phyloP scores from a whole-genome alignment of 2,113 vertebrate species.

The Candoia aspera region DNA sequence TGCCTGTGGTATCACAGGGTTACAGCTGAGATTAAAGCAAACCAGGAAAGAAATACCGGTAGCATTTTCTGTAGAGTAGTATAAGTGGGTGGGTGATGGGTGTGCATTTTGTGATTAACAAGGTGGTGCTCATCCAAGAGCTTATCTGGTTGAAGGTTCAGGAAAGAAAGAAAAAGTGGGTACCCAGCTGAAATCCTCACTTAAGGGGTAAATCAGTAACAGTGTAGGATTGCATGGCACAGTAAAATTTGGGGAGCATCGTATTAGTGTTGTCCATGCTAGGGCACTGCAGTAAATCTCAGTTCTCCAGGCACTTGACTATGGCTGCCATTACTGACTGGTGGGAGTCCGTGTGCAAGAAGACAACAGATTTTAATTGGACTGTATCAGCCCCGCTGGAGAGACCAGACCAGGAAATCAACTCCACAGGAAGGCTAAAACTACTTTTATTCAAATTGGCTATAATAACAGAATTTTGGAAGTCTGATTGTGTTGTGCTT shows the following conservation, averaged over 20 bases:
- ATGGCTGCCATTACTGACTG: neutral
- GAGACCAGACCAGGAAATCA: neutral
- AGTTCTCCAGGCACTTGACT: neutral
- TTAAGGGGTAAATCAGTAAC: neutral
- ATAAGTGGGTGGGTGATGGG: neutral
- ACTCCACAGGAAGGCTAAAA: neutral
- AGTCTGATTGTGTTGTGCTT: neutral
- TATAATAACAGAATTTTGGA: neutral
- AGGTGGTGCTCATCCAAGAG: neutral
- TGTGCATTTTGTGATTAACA: neutral
- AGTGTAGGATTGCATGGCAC: neutral
- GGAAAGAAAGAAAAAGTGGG: neutral
- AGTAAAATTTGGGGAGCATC: neutral
- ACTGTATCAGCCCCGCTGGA: neutral
- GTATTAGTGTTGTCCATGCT: neutral
- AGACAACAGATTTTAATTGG: neutral
- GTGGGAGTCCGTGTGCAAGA: neutral
- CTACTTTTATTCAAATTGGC: neutral
- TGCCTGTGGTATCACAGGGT: neutral
- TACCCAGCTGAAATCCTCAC: neutral
- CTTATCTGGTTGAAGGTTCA: neutral
- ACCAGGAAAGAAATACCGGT: neutral
- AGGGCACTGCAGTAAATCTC: neutral
- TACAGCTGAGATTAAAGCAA: neutral
- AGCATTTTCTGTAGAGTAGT: neutral